A percentile compares a stretch with the other conserved stretches of the same genome.
These are phyloP conservation scores for Prionailurus bengalensis DNA, from an alignment of 2,113 vertebrate genomes.

Conservation along the genomic window DNA sequence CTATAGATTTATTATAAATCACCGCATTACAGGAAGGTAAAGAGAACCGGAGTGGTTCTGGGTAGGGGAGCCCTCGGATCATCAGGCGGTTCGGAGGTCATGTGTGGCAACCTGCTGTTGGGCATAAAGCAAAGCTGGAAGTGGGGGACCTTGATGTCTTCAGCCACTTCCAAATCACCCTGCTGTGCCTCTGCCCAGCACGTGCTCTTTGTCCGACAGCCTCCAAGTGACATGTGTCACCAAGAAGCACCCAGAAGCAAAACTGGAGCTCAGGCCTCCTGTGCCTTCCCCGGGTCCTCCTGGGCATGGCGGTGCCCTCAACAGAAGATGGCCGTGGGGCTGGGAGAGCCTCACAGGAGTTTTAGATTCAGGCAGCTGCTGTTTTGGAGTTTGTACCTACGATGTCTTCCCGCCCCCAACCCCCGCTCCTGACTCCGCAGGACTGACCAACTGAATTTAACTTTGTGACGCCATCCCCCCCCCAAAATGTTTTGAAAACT, in stretches of 20 bases:
- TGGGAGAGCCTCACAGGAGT: too few species aligned
- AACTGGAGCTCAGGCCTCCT: background rate
- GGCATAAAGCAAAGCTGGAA: background rate
- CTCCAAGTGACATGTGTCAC: background rate
- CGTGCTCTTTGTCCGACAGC: background rate
- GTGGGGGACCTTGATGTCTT: background rate
- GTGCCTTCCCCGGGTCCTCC: background rate
- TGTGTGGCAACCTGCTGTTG: background rate
- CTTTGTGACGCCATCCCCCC: background rate
- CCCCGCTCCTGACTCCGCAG: background rate
- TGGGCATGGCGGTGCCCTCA: accelerated
- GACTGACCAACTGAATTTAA: background rate
- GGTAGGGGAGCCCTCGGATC: background rate
- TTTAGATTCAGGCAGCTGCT: background rate
- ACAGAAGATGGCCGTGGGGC: background rate
- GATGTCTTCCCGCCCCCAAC: accelerated
- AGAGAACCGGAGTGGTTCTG: too few species aligned
- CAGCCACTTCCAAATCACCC: too few species aligned
- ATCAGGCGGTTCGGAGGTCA: too few species aligned
- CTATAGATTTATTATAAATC: background rate
- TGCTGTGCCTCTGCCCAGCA: background rate
- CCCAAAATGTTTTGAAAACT: background rate
- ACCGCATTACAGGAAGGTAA: background rate
- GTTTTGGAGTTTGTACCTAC: background rate
- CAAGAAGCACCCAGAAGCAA: background rate